Base-by-base conservation (phyloP, 2,797 vertebrate species). In the Melanotaenia trifasciata region DNA sequence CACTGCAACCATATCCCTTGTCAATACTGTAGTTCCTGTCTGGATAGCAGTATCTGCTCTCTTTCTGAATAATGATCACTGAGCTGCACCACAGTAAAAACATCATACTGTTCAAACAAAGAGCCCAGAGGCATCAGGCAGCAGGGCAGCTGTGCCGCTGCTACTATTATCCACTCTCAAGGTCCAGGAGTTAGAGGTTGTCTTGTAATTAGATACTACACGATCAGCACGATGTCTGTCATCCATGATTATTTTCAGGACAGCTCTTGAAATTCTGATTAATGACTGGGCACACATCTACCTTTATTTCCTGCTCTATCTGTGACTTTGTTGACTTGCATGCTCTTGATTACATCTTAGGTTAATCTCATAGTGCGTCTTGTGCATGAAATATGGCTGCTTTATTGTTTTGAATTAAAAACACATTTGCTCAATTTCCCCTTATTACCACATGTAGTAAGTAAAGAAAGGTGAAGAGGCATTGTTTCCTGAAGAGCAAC, bases 341-440 rank as follows among this genome's bases (percentile, higher is more conserved):
- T 67, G 16, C 50, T 70, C 79, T 76, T 60, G 5, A 43, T 72
- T 57, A 60, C 63, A 70, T 87, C 82, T 72, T 57, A 22, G 63
- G 54, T 58, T 81, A 64, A 81, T 87, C 72, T 88, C 58, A 1
- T 28, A 74, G 62, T 65, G 70, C 32, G 33, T 74, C 74, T 68
- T 63, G 64, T 53, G 68, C 61, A 72, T 87, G 74, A 87, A 87
- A 83, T 67, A 81, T 70, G 58, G 69, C 74, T 1, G 32, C 83
- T 79, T 87, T 81, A 84, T 89, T 74, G 76, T 79, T 82, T 89
- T 82, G 80, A 89, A 93, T 93, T 93, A 90, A 90, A 93, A 92
- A 86, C 76, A 84, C 86, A 91, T 93, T 87, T 84, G 64, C 74
- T 80, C 74, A 80, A 89, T 88, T 89, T 79, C 71, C 72, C 36